Conservation (phyloP, 2,888 invertebrate species). For the Pemphredon lugubris region DNA sequence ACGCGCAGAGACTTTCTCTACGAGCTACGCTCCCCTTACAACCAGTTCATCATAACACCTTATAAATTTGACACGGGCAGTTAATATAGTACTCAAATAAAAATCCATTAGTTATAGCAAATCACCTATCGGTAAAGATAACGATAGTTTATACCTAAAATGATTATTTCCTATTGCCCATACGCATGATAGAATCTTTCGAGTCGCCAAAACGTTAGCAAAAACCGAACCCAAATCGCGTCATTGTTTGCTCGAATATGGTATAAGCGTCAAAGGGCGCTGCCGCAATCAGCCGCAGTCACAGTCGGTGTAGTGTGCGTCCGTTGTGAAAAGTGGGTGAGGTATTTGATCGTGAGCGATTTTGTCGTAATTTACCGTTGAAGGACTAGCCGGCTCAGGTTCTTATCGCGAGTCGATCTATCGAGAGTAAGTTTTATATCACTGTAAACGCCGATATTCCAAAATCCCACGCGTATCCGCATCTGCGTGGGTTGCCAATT, state of each 20-base stretch:
- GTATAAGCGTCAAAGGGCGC: slow-evolving; percentile 76
- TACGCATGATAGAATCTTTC: no score
- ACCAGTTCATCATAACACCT: slow-evolving; percentile 46
- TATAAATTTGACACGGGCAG: slow-evolving; percentile 18
- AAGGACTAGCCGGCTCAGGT: not conserved
- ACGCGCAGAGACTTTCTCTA: slow-evolving; percentile 60
- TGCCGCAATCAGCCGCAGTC: slow-evolving; percentile 71
- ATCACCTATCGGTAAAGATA: not conserved
- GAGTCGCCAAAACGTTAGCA: no score
- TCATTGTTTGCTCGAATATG: no score
- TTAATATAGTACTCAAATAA: slow-evolving; percentile 15
- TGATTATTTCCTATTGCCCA: no score
- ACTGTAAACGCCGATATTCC: not conserved
- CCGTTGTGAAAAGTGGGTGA: slow-evolving; percentile 70
- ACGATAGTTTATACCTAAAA: no score
- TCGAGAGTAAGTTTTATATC: slow-evolving; percentile 30
- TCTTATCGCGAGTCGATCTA: not conserved
- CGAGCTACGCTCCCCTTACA: slow-evolving; percentile 39
- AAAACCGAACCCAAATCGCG: no score
- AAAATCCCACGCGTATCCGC: not conserved
- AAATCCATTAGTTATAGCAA: not conserved
- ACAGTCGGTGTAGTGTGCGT: slow-evolving; percentile 67
- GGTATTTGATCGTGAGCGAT: slow-evolving; percentile 54
- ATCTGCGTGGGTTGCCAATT: slow-evolving; percentile 60
- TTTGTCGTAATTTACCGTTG: slow-evolving; percentile 24